Base-by-base conservation (phyloP, 2,113 vertebrate species). In the Smithornis capensis region DNA sequence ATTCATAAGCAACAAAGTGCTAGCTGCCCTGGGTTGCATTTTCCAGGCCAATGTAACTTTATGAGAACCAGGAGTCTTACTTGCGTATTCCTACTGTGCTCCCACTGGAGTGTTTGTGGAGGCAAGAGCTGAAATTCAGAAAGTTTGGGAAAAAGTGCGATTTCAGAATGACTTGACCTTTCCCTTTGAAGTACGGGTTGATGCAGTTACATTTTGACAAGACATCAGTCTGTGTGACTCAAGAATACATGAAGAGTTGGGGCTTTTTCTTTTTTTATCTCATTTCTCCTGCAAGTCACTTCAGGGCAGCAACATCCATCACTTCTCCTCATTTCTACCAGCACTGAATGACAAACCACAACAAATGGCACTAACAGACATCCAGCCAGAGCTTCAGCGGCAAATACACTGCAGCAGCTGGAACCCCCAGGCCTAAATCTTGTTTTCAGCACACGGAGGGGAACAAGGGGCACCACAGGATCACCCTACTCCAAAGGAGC, bases 141-240 rank as follows among this genome's bases (percentile, higher is more conserved):
- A 73, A 85, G 62, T 69, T 53, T n/a, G 65, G 38, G 37, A 18
- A 82, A 77, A 94, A 80, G 67, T 16, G 31, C 70, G n/a, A 62
- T 91, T 94, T 85, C 65, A 80, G 57, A 45, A 76, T 16, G 53
- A 74, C 53, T 71, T 91, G 87, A 92, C 93, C 84, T 84, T 67
- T 92, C 53, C n/a, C 63, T 90, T 74, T 67, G 59, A 94, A 74
- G 82, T 40, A 88, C 3, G 29, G 53, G 63, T 83, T 96, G 82
- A 95, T 52, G 67, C 38, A 93, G 74, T 64, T 70, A 60, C 35
- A 53, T 88, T 95, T 67, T 91, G 94, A 94, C 87, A 95, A 86
- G 93, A 73, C 71, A 80, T 83, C 82, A 74, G 78, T 67, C 88
- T 68, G 29, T 12, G 35, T 44, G 45, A 84, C 47, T 90, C 82